A percentile compares a stretch with the other conserved stretches of the same genome.
Conservation (phyloP, 2,797 vertebrate species). For the Parambassis ranga region DNA sequence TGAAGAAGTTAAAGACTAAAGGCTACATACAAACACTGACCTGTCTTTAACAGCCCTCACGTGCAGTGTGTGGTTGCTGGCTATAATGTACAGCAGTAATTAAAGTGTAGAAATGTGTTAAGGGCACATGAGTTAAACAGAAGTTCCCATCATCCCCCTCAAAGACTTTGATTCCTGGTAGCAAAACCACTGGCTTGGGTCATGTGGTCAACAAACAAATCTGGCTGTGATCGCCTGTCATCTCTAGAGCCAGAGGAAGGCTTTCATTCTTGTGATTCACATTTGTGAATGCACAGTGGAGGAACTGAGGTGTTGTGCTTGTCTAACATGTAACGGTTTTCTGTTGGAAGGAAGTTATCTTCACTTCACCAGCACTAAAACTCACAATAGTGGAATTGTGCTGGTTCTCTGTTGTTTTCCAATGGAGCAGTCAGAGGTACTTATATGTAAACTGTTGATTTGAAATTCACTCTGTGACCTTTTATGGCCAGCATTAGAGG, state of each 20-base stretch:
- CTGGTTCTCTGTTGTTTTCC: not conserved
- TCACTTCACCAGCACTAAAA: not conserved
- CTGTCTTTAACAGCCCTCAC: constrained; percentile 17
- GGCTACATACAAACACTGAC: not conserved
- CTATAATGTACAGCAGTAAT: not conserved
- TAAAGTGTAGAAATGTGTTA: constrained; percentile 2
- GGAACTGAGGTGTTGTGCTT: not conserved
- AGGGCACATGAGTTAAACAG: not conserved
- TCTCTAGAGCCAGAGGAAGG: not conserved
- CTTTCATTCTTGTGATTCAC: not conserved
- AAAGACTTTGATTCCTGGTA: not conserved
- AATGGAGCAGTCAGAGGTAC: not conserved
- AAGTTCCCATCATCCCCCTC: not conserved
- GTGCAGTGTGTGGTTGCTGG: not conserved
- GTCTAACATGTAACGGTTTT: not conserved
- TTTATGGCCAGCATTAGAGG: not conserved
- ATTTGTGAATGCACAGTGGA: not conserved
- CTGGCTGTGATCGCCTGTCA: not conserved
- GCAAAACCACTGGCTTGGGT: not conserved
- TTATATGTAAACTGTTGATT: not conserved
- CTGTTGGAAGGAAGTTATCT: not conserved
- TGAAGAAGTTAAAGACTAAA: no score
- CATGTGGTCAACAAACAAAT: not conserved
- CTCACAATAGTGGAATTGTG: not conserved
- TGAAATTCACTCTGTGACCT: not conserved